phyloP scores from a whole-genome alignment of 2,888 invertebrate genomes.

The Cephus nigrinus region DNA sequence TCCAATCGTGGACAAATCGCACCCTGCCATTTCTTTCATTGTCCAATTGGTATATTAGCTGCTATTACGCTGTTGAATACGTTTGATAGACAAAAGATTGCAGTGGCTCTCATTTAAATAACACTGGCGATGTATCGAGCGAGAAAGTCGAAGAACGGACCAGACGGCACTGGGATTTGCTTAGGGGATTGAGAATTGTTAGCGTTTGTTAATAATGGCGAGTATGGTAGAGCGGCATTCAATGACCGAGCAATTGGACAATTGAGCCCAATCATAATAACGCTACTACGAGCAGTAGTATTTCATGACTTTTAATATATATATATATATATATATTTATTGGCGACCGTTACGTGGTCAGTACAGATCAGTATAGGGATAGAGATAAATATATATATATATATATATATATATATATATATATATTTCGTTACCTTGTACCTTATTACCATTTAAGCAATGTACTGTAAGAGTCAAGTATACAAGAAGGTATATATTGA shows the following conservation, averaged over 20 bases:
- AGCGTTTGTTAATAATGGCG: slow-evolving; percentile 20
- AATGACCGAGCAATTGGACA: slow-evolving; percentile 65
- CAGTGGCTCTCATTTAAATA: slow-evolving; percentile 53
- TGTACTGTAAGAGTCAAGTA: too few relatives aligned
- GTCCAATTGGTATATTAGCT: slow-evolving; percentile 61
- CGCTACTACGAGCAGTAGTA: slow-evolving; percentile 27
- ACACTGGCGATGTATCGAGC: slow-evolving; percentile 14
- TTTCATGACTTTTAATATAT: background rate
- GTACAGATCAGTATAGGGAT: too few relatives aligned
- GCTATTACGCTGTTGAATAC: slow-evolving; percentile 59
- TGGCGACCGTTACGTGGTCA: too few relatives aligned
- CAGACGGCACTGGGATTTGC: slow-evolving; percentile 17
- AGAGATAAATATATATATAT: too few relatives aligned
- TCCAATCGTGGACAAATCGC: slow-evolving; percentile 38
- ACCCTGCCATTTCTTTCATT: slow-evolving; percentile 55
- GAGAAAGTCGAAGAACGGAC: slow-evolving; percentile 11
- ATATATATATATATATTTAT: too few relatives aligned
- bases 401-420: too few relatives aligned
- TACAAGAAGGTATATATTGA: too few relatives aligned
- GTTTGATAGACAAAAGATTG: slow-evolving; percentile 61
- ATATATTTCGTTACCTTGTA: too few relatives aligned
- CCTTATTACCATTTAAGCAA: too few relatives aligned
- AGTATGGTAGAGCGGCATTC: slow-evolving; percentile 47
- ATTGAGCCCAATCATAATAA: slow-evolving; percentile 66
- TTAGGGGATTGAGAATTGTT: slow-evolving; percentile 18